phyloP scores from a whole-genome alignment of 2,888 invertebrate species.

The Diploptera punctata region DNA sequence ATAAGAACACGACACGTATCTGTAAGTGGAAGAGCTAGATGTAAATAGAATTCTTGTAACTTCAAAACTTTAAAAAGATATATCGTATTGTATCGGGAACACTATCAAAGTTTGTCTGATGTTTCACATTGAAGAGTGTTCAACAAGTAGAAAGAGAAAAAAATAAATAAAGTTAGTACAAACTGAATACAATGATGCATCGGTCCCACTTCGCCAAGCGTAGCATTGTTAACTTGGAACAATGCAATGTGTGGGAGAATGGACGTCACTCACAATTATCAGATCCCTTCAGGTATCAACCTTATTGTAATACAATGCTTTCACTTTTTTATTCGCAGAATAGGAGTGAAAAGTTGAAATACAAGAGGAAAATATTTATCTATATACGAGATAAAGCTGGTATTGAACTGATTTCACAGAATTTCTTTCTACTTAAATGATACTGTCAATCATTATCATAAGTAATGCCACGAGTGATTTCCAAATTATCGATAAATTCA shows the following conservation, averaged over 20 bases:
- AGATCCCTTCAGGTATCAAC: slow-evolving; percentile 6
- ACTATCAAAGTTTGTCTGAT: not conserved
- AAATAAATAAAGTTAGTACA: too few species aligned
- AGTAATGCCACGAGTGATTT: too few species aligned
- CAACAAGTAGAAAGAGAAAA: slow-evolving; percentile 15
- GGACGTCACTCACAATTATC: slow-evolving; percentile 6
- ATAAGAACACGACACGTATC: too few species aligned
- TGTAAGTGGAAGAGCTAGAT: too few species aligned
- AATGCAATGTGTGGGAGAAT: not conserved
- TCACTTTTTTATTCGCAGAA: too few species aligned
- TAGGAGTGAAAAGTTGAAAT: too few species aligned
- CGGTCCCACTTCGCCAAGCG: not conserved
- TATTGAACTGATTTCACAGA: too few species aligned
- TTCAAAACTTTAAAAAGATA: not conserved
- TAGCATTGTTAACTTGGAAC: not conserved
- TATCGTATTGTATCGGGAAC: not conserved
- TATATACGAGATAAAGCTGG: too few species aligned
- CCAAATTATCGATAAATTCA: too few species aligned
- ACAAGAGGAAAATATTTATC: too few species aligned
- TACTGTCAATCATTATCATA: too few species aligned
- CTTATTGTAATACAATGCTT: not conserved
- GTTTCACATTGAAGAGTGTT: slow-evolving; percentile 2
- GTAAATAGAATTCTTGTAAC: not conserved
- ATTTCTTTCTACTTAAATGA: too few species aligned
- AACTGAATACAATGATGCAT: slow-evolving; percentile 1